Conservation (phyloP, 2,113 vertebrate species). For the Bothrops jararaca region DNA sequence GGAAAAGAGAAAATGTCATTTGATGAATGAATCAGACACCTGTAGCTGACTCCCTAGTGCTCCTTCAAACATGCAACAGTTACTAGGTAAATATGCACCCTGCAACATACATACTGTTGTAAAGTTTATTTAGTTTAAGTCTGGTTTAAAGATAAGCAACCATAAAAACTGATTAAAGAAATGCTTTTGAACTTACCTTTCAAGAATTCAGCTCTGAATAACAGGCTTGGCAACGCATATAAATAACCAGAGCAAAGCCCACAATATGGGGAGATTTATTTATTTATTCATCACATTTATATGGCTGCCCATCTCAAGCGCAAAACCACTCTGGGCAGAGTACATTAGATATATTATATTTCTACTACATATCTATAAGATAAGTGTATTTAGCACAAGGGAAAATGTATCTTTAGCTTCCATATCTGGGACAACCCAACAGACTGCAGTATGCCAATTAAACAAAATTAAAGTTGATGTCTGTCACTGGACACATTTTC, state of each 20-base stretch:
- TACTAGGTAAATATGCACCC: too few species aligned
- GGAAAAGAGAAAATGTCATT: not conserved
- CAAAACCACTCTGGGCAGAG: not conserved
- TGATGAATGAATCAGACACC: not conserved
- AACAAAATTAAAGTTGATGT: not conserved
- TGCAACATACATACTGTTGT: not conserved
- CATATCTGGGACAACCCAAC: not conserved
- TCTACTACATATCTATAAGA: not conserved
- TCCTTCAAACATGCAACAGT: not conserved
- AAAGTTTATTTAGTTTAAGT: not conserved
- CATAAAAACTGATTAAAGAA: not conserved
- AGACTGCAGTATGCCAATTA: not conserved
- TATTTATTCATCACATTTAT: not conserved
- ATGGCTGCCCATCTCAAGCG: not conserved
- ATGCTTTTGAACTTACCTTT: not conserved
- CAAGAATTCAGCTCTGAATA: not conserved
- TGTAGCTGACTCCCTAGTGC: not conserved
- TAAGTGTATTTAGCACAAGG: not conserved
- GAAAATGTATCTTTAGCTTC: not conserved
- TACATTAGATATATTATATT: not conserved
- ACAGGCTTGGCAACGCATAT: not conserved
- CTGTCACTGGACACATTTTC: not conserved
- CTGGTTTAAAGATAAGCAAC: not conserved
- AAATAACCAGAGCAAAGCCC: not conserved
- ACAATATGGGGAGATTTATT: not conserved